Base-by-base conservation (phyloP, 2,888 invertebrate species). In the Tuta absoluta region DNA sequence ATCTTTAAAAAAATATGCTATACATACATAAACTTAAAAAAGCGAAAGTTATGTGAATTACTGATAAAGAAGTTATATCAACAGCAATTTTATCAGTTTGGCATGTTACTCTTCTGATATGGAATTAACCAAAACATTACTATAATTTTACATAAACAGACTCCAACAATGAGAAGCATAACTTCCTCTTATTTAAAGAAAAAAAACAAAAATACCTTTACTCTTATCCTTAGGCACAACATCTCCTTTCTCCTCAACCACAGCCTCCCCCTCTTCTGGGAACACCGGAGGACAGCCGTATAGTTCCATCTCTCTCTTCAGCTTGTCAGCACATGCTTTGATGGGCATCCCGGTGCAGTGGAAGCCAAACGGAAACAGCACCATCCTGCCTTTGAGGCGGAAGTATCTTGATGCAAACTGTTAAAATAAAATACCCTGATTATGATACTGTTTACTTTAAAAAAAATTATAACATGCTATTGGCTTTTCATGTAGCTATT, bases 311-410 rank as follows among this genome's bases (percentile, higher is more conserved):
- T 99, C 99, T 66, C 98, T 92, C 78, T 97, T 97, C 53, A 99
- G 86, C 84, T 99, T 99, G 85, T 99, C 99, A 14, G 99, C 97
- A 92, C 99, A 99, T 0, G 99, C 99, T 89, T 99, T 99, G 67
- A 99, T 99, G 0, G 99, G 99, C 99, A 99, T 99, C 57, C 99
- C 99, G 23, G 99, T 99, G 81, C 99, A 99, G 86, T 99, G 99
- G 75, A 99, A 96, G 2, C 98, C 99, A 90, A 99, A 99, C 14
- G 99, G 99, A 87, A 99, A 99, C 10, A 99, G 92, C 12, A 96
- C 97, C 75, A 93, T 94, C 81, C 96, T 97, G 0, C 99, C 99
- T 85, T 96, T 95, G 62, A 99, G 86, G n/a, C 98, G 94, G 70
- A 99, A 94, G 84, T 96, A 99, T 58, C 99, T 95, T 64, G 95